A percentile compares a stretch with the other conserved stretches of the same genome.
phyloP scores from a whole-genome alignment of 2,113 vertebrate genomes.

The Bothrops jararaca region DNA sequence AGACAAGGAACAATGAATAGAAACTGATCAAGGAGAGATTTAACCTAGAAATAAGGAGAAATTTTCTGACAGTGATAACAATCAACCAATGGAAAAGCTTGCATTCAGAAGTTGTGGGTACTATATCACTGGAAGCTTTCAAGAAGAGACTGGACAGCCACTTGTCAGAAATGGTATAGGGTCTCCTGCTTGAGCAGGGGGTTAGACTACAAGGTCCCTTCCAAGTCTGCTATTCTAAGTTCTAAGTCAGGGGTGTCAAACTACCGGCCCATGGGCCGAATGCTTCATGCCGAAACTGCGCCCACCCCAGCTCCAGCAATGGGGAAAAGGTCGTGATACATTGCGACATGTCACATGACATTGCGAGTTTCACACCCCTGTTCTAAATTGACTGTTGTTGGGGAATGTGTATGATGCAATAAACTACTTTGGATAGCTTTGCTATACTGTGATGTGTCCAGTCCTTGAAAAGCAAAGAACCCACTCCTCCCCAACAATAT shows the following conservation, averaged over 20 bases:
- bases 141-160: not conserved
- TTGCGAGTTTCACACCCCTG: no score
- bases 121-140: not conserved
- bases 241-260: not conserved
- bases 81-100: no score
- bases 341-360: no score
- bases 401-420: not conserved
- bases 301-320: no score
- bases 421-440: not conserved
- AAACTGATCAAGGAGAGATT: no score
- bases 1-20: no score
- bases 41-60: no score
- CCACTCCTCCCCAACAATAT: not conserved
- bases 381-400: not conserved
- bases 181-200: not conserved
- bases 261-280: no score
- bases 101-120: no score
- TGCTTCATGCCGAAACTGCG: no score
- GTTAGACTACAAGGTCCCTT: not conserved
- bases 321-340: no score
- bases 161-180: not conserved
- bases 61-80: no score
- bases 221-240: not conserved
- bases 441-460: not conserved
- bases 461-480: not conserved